Evolutionary conservation across 2,113 vertebrate species (phyloP).

Genomic region (Reinhardtius hippoglossoides): DNA sequence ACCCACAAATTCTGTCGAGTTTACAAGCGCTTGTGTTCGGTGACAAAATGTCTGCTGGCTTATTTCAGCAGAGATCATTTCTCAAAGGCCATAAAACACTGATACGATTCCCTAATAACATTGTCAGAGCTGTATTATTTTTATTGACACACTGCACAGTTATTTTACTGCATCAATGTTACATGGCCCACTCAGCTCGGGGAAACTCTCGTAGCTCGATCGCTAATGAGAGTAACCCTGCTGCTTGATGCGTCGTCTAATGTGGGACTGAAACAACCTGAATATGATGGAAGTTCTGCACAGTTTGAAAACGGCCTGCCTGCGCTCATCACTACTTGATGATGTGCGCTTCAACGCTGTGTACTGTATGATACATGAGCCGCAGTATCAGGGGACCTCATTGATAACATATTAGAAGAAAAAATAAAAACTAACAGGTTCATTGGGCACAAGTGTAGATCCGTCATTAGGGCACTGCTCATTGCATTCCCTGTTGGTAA

Average conservation of each 20-base stretch:
- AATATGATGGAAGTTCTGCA: constrained; percentile 36
- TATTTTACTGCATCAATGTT: constrained; percentile 33
- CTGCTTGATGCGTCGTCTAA: constrained; percentile 51
- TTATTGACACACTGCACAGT: constrained; percentile 45
- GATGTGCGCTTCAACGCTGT: neutral
- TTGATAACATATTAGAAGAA: constrained; percentile 72
- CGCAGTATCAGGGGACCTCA: constrained; percentile 58
- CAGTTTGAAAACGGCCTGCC: constrained; percentile 20
- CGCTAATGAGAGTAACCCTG: constrained; percentile 57
- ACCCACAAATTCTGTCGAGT: constrained; percentile 23
- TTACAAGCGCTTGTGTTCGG: constrained; percentile 36
- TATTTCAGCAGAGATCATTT: constrained; percentile 49
- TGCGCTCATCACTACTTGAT: neutral
- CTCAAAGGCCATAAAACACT: constrained; percentile 33
- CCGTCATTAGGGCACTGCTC: constrained; percentile 77
- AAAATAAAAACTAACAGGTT: constrained; percentile 72
- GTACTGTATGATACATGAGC: constrained; percentile 63
- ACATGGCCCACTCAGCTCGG: constrained; percentile 39
- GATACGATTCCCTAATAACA: constrained; percentile 40
- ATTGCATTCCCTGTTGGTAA: constrained; percentile 83
- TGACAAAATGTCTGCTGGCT: constrained; percentile 43
- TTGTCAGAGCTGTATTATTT: constrained; percentile 43
- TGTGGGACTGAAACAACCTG: constrained; percentile 31
- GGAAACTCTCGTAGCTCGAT: constrained; percentile 50
- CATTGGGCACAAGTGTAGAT: constrained; percentile 76